Conservation (phyloP, 2,797 vertebrate genomes). For the Microctenopoma steveboyesi region DNA sequence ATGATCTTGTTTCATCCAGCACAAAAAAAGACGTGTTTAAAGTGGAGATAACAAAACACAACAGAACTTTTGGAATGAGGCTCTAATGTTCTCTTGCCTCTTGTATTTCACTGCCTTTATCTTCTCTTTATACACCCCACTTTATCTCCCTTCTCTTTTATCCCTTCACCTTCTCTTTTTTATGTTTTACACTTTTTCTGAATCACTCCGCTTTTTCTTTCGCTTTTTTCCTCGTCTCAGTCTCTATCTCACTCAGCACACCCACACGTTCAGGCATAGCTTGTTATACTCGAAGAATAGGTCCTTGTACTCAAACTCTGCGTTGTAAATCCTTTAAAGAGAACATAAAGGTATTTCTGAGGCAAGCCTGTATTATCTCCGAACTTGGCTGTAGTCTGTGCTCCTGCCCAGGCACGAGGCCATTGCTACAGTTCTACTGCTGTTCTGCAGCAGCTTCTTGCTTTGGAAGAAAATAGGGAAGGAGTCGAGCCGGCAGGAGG, state of each 20-base stretch:
- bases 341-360: slow-evolving; percentile 58
- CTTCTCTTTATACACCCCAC: slow-evolving; percentile 20
- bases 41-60: slow-evolving; percentile 1
- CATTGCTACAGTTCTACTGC: slow-evolving; percentile 46
- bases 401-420: slow-evolving; percentile 53
- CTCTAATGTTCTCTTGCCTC: slow-evolving; percentile 14
- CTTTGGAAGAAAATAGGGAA: slow-evolving; percentile 34
- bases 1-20: slow-evolving; percentile 14
- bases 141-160: slow-evolving; percentile 36
- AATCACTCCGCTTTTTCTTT: slow-evolving; percentile 17
- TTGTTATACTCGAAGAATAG: slow-evolving; percentile 59
- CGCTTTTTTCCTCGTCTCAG: slow-evolving; percentile 1
- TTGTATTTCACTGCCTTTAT: slow-evolving; percentile 37
- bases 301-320: slow-evolving; percentile 35
- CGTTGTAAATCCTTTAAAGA: slow-evolving; percentile 62
- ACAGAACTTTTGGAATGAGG: slow-evolving; percentile 10
- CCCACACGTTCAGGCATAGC: slow-evolving; percentile 52
- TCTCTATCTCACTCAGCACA: slow-evolving; percentile 58
- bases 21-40: background rate
- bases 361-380: slow-evolving; percentile 53
- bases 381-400: slow-evolving; percentile 47
- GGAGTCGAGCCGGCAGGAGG: slow-evolving; percentile 36
- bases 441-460: slow-evolving; percentile 35
- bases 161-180: slow-evolving; percentile 36
- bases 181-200: slow-evolving; percentile 26